Conservation (phyloP, 2,888 invertebrate genomes). For the Thymelicus lineola region DNA sequence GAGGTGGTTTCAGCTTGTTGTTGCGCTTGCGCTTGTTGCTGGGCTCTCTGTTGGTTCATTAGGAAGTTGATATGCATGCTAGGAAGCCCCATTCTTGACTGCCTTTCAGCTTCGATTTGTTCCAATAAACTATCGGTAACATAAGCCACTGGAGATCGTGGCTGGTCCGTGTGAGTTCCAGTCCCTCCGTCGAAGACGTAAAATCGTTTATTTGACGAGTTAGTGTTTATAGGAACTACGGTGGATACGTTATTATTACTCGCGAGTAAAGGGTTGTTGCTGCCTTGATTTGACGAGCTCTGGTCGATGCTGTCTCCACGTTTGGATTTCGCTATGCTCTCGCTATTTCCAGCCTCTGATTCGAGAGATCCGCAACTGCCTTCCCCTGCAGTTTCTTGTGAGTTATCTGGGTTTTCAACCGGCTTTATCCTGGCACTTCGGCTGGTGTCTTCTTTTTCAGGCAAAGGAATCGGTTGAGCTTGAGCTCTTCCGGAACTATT, state of each 20-base stretch:
- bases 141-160: constrained; percentile 76
- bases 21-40: constrained; percentile 60
- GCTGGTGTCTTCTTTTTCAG: constrained; percentile 65
- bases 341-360: constrained; percentile 74
- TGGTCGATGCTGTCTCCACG: constrained; percentile 76
- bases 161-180: constrained; percentile 67
- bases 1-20: constrained; percentile 65
- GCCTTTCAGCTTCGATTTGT: constrained; percentile 78
- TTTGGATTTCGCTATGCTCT: constrained; percentile 68
- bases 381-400: constrained; percentile 73
- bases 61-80: constrained; percentile 81
- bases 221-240: constrained; percentile 76
- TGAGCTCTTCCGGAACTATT: constrained; percentile 86
- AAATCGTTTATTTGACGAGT: constrained; percentile 72
- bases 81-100: constrained; percentile 77
- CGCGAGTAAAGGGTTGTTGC: constrained; percentile 77
- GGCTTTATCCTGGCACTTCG: constrained; percentile 63
- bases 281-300: constrained; percentile 81
- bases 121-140: constrained; percentile 79
- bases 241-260: constrained; percentile 78
- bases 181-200: constrained; percentile 80
- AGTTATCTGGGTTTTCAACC: constrained; percentile 66
- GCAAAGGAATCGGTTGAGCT: constrained; percentile 68
- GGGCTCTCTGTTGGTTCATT: constrained; percentile 72
- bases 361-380: constrained; percentile 81